These are phyloP conservation scores for Hypolimnas misippus DNA, from an alignment of 2,888 invertebrate species.

Conservation along the genomic window DNA sequence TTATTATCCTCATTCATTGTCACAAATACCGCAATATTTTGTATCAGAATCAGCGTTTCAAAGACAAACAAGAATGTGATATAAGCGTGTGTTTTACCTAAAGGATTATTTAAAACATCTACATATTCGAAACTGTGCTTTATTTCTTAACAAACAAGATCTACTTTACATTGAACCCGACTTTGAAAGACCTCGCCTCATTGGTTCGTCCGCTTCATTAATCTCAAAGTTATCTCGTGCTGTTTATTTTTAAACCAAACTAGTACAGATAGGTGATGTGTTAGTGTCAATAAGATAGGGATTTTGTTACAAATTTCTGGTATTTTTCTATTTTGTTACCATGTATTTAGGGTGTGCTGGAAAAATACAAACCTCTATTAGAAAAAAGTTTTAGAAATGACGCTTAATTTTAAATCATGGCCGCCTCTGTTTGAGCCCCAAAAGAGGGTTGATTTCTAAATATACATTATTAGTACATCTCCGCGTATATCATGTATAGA, in stretches of 20 bases:
- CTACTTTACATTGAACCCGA: background rate
- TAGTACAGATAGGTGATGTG: constrained; percentile 7
- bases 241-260: constrained; percentile 29
- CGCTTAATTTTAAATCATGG: no score
- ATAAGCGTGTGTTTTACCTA: constrained; percentile 6
- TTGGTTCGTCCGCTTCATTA: constrained; percentile 38
- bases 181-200: constrained; percentile 28
- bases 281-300: background rate
- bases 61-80: constrained; percentile 9
- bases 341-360: background rate
- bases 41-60: background rate
- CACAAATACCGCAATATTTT: background rate
- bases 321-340: background rate
- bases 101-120: constrained; percentile 5
- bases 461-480: no score
- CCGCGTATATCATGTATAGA: no score
- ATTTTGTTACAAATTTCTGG: background rate
- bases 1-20: background rate
- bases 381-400: no score
- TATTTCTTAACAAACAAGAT: background rate
- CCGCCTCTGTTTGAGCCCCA: no score
- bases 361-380: no score
- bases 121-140: background rate
- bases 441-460: no score
- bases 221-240: constrained; percentile 34